phyloP scores from a whole-genome alignment of 1,140 invertebrate genomes.

The Pseudomyrmex dendroicus region DNA sequence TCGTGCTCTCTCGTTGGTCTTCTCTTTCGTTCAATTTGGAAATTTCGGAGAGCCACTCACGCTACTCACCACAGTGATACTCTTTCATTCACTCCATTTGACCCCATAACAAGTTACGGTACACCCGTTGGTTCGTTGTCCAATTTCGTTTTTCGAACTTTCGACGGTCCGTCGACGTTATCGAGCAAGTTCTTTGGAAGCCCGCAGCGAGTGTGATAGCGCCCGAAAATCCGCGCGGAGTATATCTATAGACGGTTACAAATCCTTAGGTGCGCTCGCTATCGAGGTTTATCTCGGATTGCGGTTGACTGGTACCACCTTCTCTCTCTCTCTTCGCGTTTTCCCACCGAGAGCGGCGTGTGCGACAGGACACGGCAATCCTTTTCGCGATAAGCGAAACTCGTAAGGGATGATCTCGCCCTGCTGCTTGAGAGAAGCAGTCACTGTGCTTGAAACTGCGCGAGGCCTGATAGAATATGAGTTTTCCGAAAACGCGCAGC shows the following conservation, averaged over 20 bases:
- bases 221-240: slow-evolving; percentile 46
- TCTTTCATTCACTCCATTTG: background rate
- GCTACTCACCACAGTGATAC: too few relatives aligned
- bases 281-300: slow-evolving; percentile 70
- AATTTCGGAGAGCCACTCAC: too few relatives aligned
- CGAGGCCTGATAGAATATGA: background rate
- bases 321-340: background rate
- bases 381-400: slow-evolving; percentile 59
- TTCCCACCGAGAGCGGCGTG: slow-evolving; percentile 9
- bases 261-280: slow-evolving; percentile 55
- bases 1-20: too few relatives aligned
- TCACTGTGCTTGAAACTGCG: background rate
- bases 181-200: slow-evolving; percentile 35
- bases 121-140: background rate
- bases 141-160: slow-evolving; percentile 48
- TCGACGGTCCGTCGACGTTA: slow-evolving; percentile 15
- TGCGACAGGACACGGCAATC: slow-evolving; percentile 45
- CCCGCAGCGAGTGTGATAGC: slow-evolving; percentile 40
- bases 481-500: slow-evolving; percentile 50
- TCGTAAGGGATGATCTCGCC: slow-evolving; percentile 49
- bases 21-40: too few relatives aligned
- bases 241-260: slow-evolving; percentile 35
- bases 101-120: background rate
- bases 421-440: background rate
- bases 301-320: slow-evolving; percentile 60